Conservation (phyloP, 1,140 invertebrate species). For the Heliconius himera region DNA sequence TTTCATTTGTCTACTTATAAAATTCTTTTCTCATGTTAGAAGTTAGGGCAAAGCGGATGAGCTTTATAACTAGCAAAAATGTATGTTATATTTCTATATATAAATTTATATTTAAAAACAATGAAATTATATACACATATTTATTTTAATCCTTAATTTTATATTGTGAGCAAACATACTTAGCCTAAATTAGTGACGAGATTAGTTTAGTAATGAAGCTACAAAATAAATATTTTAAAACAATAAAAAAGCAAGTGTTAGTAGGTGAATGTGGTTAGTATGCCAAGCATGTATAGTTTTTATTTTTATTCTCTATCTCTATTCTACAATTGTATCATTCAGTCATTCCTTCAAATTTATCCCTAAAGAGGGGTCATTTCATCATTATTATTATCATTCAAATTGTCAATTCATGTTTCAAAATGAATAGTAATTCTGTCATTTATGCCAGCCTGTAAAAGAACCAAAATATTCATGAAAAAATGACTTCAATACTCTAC, state of each 20-base stretch:
- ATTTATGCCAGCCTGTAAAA: conserved; percentile 45
- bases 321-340: conserved; percentile 25
- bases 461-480: conserved; percentile 39
- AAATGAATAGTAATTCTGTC: conserved; percentile 38
- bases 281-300: conserved; percentile 35
- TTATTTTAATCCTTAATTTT: conserved; percentile 30
- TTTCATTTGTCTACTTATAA: background rate
- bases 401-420: conserved; percentile 34
- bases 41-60: conserved; percentile 81
- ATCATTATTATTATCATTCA: conserved; percentile 21
- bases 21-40: conserved; percentile 54
- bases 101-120: conserved; percentile 21
- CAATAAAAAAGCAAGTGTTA: conserved; percentile 38
- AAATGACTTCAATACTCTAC: conserved; percentile 28
- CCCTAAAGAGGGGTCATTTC: conserved; percentile 22
- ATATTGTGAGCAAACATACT: conserved; percentile 34
- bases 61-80: conserved; percentile 48
- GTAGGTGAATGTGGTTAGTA: conserved; percentile 32
- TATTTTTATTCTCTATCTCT: conserved; percentile 22
- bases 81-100: conserved; percentile 37
- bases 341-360: conserved; percentile 38
- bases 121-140: conserved; percentile 21
- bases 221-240: conserved; percentile 22
- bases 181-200: conserved; percentile 33
- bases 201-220: conserved; percentile 15